Base-by-base conservation (phyloP, 1,140 invertebrate species). In the Bombus confusus region DNA sequence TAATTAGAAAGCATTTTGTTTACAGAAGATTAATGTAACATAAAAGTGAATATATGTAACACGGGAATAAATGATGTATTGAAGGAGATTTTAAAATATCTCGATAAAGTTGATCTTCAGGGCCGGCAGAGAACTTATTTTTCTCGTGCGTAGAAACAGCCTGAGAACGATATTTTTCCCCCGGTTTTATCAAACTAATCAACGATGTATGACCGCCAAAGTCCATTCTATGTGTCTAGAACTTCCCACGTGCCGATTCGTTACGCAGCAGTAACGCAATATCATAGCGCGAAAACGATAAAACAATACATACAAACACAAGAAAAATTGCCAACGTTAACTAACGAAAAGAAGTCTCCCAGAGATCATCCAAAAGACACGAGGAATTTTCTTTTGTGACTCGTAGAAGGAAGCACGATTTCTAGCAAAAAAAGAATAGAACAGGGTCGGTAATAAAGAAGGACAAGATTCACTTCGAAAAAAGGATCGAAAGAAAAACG, bases 231-330 rank as follows among this genome's bases (percentile, higher is more conserved):
- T 28, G 66, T n/a, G 28, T 64, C n/a, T 57, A 25, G 69, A 22
- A 82, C 64, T 82, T 75, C 80, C 80, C 80, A 82, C 80, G 80
- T 82, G 80, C 41, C 71, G 80, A 74, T 75, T 82, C 41, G 71
- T 82, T 64, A 64, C 71, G 71, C 80, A 47, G 69, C 52, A 12
- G n/a, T 75, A 64, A 75, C 25, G 1, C 39, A 37, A 62, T 75
- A 64, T 43, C 28, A 2, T 12, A 43, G 10, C 15, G 28, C 28
- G 2, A 47, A 37, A 47, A 37, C 9, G 80, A 62, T 75, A 74
- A 39, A 31, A 57, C 18, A 12, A 37, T 66, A 62, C n/a, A 9
- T 25, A 22, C 13, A 13, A 57, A 71, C 28, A 1, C 25, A 22
- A 73, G 8, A 66, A 31, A 15, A 66, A 66, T n/a, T 34, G 34